These are phyloP conservation scores for Aeoliscus strigatus DNA, from an alignment of 2,797 vertebrate species.

Conservation along the genomic window DNA sequence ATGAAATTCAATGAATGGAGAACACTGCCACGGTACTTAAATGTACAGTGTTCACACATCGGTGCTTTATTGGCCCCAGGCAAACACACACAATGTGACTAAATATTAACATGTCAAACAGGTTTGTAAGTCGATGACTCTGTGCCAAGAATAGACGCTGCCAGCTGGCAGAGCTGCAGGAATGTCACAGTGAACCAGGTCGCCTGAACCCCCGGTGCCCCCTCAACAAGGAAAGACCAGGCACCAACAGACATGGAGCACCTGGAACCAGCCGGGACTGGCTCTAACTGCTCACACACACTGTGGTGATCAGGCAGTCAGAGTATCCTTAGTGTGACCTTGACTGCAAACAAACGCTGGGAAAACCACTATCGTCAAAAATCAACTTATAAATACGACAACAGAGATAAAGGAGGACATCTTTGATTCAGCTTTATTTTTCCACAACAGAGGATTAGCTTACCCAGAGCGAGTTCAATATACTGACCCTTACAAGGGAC, in stretches of 20 bases:
- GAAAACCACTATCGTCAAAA: constrained; percentile 12
- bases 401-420: not conserved
- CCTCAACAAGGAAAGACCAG: not conserved
- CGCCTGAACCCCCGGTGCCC: not conserved
- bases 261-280: constrained; percentile 37
- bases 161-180: constrained; percentile 38
- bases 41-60: too few relatives aligned
- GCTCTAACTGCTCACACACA: constrained; percentile 11
- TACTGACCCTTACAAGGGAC: not conserved
- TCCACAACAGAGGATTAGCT: constrained; percentile 3
- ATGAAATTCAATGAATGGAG: too few relatives aligned
- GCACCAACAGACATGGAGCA: constrained; percentile 21
- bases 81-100: too few relatives aligned
- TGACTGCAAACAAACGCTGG: constrained; percentile 18
- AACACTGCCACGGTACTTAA: too few relatives aligned
- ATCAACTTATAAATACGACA: not conserved
- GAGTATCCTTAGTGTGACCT: constrained; percentile 22
- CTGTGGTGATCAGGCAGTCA: constrained; percentile 1
- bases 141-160: constrained; percentile 55
- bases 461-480: constrained; percentile 3
- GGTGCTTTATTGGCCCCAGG: too few relatives aligned
- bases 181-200: constrained; percentile 28
- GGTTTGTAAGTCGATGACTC: constrained; percentile 26
- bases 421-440: constrained; percentile 1
- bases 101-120: too few relatives aligned